Percentiles rank a stretch among this genome's conserved stretches.
Conservation (phyloP, 2,113 vertebrate genomes). For the Mormoops blainvillei region DNA sequence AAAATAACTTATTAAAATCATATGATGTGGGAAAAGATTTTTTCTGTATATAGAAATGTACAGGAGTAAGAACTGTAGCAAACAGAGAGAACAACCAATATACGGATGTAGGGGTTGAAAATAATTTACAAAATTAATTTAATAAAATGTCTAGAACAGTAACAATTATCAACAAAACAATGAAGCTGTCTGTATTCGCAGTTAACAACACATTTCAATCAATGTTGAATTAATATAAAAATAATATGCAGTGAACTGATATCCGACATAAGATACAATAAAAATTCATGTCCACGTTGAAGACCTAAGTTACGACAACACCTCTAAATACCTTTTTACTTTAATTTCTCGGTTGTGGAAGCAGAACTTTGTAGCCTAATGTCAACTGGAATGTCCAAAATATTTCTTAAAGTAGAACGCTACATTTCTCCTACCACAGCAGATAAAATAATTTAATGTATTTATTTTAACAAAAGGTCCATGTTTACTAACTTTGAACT, state of each 20-base stretch:
- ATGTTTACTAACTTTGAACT: not conserved
- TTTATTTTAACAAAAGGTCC: not conserved
- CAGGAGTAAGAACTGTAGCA: not conserved
- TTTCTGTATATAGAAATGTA: not conserved
- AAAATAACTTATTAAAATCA: conserved; percentile 52
- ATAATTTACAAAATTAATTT: conserved; percentile 68
- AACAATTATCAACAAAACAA: conserved; percentile 49
- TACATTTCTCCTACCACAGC: not conserved
- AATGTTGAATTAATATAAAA: conserved; percentile 56
- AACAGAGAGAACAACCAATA: conserved; percentile 29
- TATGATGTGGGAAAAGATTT: not conserved
- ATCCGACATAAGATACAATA: conserved; percentile 27
- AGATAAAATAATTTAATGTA: conserved; percentile 44
- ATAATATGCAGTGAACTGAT: conserved; percentile 18
- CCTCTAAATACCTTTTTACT: not conserved
- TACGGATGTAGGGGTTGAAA: conserved; percentile 24
- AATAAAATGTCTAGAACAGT: conserved; percentile 45
- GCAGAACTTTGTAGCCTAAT: not conserved
- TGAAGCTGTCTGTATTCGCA: not conserved
- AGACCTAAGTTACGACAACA: not conserved
- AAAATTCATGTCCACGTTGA: conserved; percentile 13
- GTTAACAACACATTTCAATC: conserved; percentile 44
- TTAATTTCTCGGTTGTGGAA: not conserved
- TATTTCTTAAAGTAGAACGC: not conserved
- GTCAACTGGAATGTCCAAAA: not conserved